Evolutionary conservation across 2,888 invertebrate species (phyloP), one percentile per base, ranked within the genome.

Genomic region (Acleris laterana): DNA sequence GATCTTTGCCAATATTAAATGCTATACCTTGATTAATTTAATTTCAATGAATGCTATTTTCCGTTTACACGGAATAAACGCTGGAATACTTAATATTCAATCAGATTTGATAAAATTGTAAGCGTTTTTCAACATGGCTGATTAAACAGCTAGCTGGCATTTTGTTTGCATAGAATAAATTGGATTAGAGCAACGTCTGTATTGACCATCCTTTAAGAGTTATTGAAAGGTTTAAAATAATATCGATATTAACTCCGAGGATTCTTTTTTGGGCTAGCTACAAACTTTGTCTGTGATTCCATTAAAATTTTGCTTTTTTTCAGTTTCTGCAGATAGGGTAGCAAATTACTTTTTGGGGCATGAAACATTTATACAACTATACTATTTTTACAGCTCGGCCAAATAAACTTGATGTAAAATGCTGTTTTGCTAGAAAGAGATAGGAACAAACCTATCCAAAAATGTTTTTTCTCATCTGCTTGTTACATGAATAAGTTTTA

Each of bases 161-260:
- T 60, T 42, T 44, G 49, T 60, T 60, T 56, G 28, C 16, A 44
- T 50, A 46, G 2, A 32, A 50, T 65, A 56, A 38, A 65, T 60
- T 50, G 55, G 50, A 65, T 65, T 60, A 64, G 44, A 22, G 17
- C 55, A 46, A 38, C 25, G n/a, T 59, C 49, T 32, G 17, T 55
- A 44, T 56, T 50, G 44, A 50, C 42, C 44, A 61, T 28, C 44
- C 44, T 32, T 55, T 20, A 11, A 19, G 28, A 20, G 20, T 60
- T 55, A 59, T 53, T n/a, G 48, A 19, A 63, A 48, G 44, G 38
- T 38, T 63, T 53, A 48, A 57, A 58, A 38, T 17, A 48, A 58
- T 63, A 55, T 64, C 28, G 25, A n/a, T 48, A 59, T 49, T 49
- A 5, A 25, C 28, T 44, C 42, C 4, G 1, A 13, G 32, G 20